Evolutionary conservation across 2,113 vertebrate genomes (phyloP), one percentile per base, ranked within the genome.

Genomic region (Phylloscopus trochilus): DNA sequence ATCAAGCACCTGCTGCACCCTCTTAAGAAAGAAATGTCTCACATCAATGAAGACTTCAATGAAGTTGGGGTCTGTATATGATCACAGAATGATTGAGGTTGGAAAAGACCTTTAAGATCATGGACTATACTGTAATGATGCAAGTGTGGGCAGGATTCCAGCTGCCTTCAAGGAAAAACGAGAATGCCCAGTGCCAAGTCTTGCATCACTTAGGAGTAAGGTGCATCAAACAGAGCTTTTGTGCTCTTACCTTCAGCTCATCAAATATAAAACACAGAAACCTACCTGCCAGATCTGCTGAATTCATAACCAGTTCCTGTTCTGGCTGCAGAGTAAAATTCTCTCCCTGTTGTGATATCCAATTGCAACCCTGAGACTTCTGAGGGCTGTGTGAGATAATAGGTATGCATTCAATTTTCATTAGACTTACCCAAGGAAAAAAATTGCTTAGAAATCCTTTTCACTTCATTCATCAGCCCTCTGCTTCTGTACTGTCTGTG

Each of bases 191-290:
- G 4, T 12, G 58, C 53, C 41, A 51, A 41, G 56, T 37, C 58
- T 81, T 0, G 0, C 7, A 1, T 30, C 31, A 33, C n/a, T 74
- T 23, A 4, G 67, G 69, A 76, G 62, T 0, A 17, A 0, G 0
- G 62, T 39, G 56, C 74, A 63, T 72, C 80, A 47, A 41, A 37
- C 26, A 7, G 67, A 59, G 68, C 28, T 73, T 64, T 83, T 62
- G 37, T 41, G 43, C 59, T 73, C 80, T 70, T 5, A 15, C 64
- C 51, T 83, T 46, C 51, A 52, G 64, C 52, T 81, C 24, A 17
- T 35, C 60, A 7, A n/a, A 21, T 0, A 8, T 21, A 14, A 41
- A 78, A 10, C 69, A 51, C 31, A 55, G 56, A 81, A 70, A 49
- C 7, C 27, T 55, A 51, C 27, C 46, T 4, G 4, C 39, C 87